These are phyloP conservation scores for Ceratoteleas bidentatus DNA, from an alignment of 1,140 invertebrate genomes.

Conservation along the genomic window DNA sequence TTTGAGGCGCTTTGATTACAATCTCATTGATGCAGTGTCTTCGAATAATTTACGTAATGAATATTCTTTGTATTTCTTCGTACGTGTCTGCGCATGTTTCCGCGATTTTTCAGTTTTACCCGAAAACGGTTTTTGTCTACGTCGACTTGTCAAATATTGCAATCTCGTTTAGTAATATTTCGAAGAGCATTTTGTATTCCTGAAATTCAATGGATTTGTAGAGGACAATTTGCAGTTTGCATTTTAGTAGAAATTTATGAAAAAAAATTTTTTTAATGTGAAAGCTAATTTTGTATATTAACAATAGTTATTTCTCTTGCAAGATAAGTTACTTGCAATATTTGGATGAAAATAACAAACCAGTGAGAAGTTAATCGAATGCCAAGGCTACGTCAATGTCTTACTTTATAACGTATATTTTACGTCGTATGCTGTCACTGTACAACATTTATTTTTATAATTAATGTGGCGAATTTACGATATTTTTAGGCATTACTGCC, in stretches of 20 bases:
- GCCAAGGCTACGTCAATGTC: conserved; percentile 31
- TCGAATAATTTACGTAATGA: conserved; percentile 42
- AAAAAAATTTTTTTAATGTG: too few relatives aligned
- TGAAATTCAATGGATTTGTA: conserved; percentile 5
- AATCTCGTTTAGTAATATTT: conserved; percentile 8
- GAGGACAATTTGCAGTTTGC: not conserved
- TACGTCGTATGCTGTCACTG: not conserved
- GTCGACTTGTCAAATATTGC: conserved; percentile 24
- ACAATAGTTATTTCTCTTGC: too few relatives aligned
- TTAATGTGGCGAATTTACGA: not conserved
- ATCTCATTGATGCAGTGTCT: conserved; percentile 41
- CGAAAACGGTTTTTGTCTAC: conserved; percentile 31
- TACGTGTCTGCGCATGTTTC: not conserved
- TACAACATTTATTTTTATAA: not conserved
- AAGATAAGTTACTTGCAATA: not conserved
- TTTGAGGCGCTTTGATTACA: conserved; percentile 24
- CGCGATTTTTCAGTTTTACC: conserved; percentile 26
- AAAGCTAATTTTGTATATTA: not conserved
- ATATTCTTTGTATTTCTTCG: conserved; percentile 34
- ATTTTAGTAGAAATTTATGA: too few relatives aligned
- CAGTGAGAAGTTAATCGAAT: conserved; percentile 31
- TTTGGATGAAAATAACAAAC: conserved; percentile 24
- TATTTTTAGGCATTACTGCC: not conserved
- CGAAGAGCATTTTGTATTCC: too few relatives aligned
- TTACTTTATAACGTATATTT: conserved; percentile 30